Evolutionary conservation across 2,113 vertebrate genomes (phyloP), one percentile per base, ranked within the genome.

Genomic region (Sinocyclocheilus anshuiensis): DNA sequence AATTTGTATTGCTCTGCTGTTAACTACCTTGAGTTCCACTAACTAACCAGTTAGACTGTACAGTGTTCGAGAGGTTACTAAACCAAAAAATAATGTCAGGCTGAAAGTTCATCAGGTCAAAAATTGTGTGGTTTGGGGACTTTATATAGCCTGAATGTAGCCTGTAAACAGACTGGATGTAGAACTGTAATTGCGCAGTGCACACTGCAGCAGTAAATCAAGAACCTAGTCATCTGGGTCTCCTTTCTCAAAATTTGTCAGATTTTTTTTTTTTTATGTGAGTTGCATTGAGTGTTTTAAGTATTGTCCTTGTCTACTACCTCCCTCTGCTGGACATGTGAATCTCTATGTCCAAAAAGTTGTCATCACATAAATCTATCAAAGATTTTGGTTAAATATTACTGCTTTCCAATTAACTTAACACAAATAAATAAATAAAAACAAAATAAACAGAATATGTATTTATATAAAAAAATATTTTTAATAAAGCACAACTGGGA

Each of bases 321-420:
- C 61, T 33, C 76, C 76, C 45, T 22, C 76, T 85, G 76, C 84
- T 85, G 84, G 74, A 74, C 12, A 36, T 12, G 16, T 33, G 18
- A 29, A 11, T 72, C 7, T 72, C 18, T 48, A 0, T 1, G 5
- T 55, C 53, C 15, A 55, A 5, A 55, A 55, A 55, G 53, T 55
- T 6, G 45, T 0, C 53, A 55, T 18, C 4, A 55, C 18, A 48
- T 55, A 59, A n/a, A 11, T 16, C 1, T 6, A 20, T 26, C 16
- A 6, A 16, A 57, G 29, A 24, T 11, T 55, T 77, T 53, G 24
- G 48, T 55, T 18, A 29, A 48, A 33, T 33, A 33, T 33, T 33
- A 33, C 29, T 33, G 29, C 29, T 33, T 33, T 33, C 29, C 29
- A 33, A 9, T 42, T 42, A 42, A 42, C 42, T 42, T 42, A 42